Conservation (phyloP, 2,113 vertebrate species). For the Notarius quadriscutis region DNA sequence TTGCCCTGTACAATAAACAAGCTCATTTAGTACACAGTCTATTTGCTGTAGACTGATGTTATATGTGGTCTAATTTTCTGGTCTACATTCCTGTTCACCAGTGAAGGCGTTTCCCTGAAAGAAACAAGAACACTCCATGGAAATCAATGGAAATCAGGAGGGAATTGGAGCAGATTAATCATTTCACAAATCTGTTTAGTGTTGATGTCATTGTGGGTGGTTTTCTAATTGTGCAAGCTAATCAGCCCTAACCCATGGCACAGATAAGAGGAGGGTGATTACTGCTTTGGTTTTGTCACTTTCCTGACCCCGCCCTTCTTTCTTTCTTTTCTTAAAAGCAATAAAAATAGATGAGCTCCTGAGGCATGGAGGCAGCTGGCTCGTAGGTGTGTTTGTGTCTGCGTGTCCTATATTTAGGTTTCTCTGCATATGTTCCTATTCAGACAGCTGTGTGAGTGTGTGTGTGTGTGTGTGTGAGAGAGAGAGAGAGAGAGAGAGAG, state of each 20-base stretch:
- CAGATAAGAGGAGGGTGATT: slow-evolving; percentile 37
- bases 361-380: slow-evolving; percentile 70
- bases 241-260: slow-evolving; percentile 52
- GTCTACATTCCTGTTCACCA: slow-evolving; percentile 33
- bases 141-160: slow-evolving; percentile 49
- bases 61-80: slow-evolving; percentile 42
- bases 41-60: slow-evolving; percentile 37
- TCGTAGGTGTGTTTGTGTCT: slow-evolving; percentile 45
- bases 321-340: slow-evolving; percentile 1
- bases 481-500: slow-evolving; percentile 3
- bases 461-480: slow-evolving; percentile 34
- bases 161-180: slow-evolving; percentile 47
- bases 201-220: slow-evolving; percentile 34
- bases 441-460: slow-evolving; percentile 67
- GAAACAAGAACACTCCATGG: slow-evolving; percentile 24
- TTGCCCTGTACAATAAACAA: slow-evolving; percentile 28
- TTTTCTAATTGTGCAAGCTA: slow-evolving; percentile 53
- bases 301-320: slow-evolving; percentile 1
- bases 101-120: slow-evolving; percentile 29
- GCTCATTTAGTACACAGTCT: slow-evolving; percentile 33
- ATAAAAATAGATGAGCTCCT: slow-evolving; percentile 58
- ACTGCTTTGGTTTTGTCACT: slow-evolving; percentile 36
- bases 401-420: slow-evolving; percentile 72
- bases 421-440: slow-evolving; percentile 61
- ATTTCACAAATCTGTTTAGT: slow-evolving; percentile 45